Base-by-base conservation (phyloP, 2,797 vertebrate species). In the Eutrigla gurnardus region DNA sequence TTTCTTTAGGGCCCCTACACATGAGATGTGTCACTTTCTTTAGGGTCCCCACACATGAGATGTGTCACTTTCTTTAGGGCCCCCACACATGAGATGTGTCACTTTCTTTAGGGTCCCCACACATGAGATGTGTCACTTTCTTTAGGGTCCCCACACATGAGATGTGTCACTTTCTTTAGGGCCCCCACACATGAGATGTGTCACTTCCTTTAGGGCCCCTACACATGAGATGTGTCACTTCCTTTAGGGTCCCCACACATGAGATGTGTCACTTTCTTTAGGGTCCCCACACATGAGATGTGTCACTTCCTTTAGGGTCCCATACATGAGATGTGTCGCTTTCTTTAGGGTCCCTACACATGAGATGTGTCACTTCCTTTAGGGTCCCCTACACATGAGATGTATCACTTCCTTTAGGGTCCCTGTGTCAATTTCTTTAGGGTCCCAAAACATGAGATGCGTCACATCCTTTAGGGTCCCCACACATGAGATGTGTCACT, bases 301-400 rank as follows among this genome's bases (percentile, higher is more conserved):
- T 18, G 47, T 18, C 17, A 18, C 46, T 49, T 49, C 0, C n/a
- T 49, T 18, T 18, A n/a, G 15, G 46, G 15, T 47, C 46, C 46
- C 46, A 47, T 17, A 47, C 7, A 7, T 47, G 17, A 47, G 7
- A 47, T 2, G 46, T 47, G 15, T 0, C 45, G 0, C 45, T 47
- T 47, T 7, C 15, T n/a, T 47, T 47, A n/a, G 0, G 46, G 7
- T 18, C 8, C 46, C 17, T 2, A 49, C n/a, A 49, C 0, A 0
- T 49, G 7, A 0, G 0, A 18, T 18, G 46, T n/a, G 2, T 9
- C 17, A 0, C 45, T 46, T 47, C 1, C 7, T 8, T n/a, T 47
- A 17, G 0, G 46, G 14, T n/a, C 6, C 17, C 46, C 3, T n/a
- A 8, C 7, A 47, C 15, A 0, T 47, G 15, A 4, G 0, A 47